Base-by-base conservation (phyloP, 2,888 invertebrate genomes). In the Pseudococcus viburni region DNA sequence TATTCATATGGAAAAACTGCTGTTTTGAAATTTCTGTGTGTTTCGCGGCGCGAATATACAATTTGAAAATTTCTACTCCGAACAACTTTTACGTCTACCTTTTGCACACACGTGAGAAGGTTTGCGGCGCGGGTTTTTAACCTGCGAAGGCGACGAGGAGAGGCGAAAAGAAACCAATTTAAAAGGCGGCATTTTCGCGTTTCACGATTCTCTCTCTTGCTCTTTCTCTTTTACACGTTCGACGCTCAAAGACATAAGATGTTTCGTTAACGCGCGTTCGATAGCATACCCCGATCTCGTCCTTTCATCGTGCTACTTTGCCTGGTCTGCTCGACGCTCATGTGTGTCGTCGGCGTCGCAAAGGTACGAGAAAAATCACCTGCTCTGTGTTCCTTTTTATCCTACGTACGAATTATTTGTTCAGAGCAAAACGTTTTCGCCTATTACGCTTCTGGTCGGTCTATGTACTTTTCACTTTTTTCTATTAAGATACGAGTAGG, bases 391-490 rank as follows among this genome's bases (percentile, higher is more conserved):
- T 80, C 42, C 33, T 39, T 73, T 80, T 80, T 80, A 6, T 59
- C n/a, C 59, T 59, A 59, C 19, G 9, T 59, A 59, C 80, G 80
- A 80, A 80, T 80, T 80, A 80, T 46, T 80, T 46, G 80, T 46
- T 80, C 80, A 80, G 42, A 39, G 80, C 42, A 42, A 73, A 80
- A 80, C 80, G 80, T 80, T 80, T 80, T 80, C 80, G 80, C 80
- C 80, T 80, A 80, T 80, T 80, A 80, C 68, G 33, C 80, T 80
- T 80, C n/a, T 80, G 80, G 80, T 80, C 80, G 80, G 80, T 80
- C 80, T 42, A 80, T 80, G 80, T 73, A 73, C 33, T 73, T 73
- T 73, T 73, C 33, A 73, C 33, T 73, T 73, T 73, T 73, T 73
- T 73, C 68, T 33, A 73, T 73, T 73, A 73, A 22, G 68, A 26